Evolutionary conservation across 1,140 invertebrate genomes (phyloP).

Genomic region (Bicyclus anynana): DNA sequence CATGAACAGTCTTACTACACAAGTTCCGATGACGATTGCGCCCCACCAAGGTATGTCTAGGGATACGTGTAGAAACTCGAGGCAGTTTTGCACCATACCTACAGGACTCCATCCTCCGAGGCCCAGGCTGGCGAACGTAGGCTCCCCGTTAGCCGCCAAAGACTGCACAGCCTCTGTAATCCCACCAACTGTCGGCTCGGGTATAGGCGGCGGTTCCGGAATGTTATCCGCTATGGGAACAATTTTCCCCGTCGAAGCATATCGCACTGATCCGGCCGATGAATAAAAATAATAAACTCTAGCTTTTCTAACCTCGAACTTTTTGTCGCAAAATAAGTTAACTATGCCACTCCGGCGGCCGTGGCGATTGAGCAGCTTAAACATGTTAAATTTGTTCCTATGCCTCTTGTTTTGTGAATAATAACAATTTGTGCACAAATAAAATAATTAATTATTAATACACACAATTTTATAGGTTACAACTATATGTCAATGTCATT

Average conservation of each 20-base stretch:
- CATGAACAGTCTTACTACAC: constrained; percentile 83
- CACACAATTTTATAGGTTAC: constrained; percentile 4
- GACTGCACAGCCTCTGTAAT: constrained; percentile 62
- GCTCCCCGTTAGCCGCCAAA: constrained; percentile 81
- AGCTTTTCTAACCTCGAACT: constrained; percentile 66
- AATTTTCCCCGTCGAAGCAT: constrained; percentile 53
- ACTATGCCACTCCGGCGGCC: constrained; percentile 52
- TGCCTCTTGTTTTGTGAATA: background rate
- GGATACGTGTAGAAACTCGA: constrained; percentile 90
- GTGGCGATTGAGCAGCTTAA: constrained; percentile 61
- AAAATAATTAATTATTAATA: too few relatives aligned
- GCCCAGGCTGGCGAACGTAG: constrained; percentile 87
- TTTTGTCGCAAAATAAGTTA: constrained; percentile 52
- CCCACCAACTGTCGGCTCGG: constrained; percentile 52
- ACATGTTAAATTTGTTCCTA: constrained; percentile 35
- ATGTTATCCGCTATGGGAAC: constrained; percentile 68
- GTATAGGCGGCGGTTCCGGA: constrained; percentile 76
- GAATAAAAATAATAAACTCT: constrained; percentile 64
- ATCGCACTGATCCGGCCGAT: constrained; percentile 51
- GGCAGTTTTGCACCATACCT: constrained; percentile 86
- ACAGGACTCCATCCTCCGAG: constrained; percentile 87
- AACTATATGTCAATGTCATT: background rate
- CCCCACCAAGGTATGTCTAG: constrained; percentile 93
- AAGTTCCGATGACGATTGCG: constrained; percentile 88
- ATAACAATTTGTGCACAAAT: constrained; percentile 1